A percentile compares a stretch with the other conserved stretches of the same genome.
Conservation (phyloP, 2,888 invertebrate genomes). For the Drosophila multiciliata region DNA sequence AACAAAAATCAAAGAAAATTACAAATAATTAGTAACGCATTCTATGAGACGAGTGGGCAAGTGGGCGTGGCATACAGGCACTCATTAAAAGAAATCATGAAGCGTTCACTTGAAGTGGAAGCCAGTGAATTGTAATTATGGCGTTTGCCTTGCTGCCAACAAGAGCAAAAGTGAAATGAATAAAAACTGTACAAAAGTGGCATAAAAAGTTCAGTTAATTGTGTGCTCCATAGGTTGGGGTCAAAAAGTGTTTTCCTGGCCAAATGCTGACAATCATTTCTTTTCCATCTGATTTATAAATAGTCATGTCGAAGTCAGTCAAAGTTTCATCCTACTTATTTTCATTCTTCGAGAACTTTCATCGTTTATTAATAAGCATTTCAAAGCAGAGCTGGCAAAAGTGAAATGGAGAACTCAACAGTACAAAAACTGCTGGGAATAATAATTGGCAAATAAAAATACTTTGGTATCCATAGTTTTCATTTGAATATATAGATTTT, state of each 20-base stretch:
- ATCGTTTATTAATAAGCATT: slow-evolving; percentile 23
- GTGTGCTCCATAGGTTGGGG: slow-evolving; percentile 33
- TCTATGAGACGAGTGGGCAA: slow-evolving; percentile 19
- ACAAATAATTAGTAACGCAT: slow-evolving; percentile 71
- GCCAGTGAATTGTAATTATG: slow-evolving; percentile 61
- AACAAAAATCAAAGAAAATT: slow-evolving; percentile 71
- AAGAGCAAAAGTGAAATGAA: not conserved
- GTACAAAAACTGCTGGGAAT: slow-evolving; percentile 15
- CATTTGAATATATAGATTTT: not conserved
- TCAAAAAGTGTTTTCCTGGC: slow-evolving; percentile 34
- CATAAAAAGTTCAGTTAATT: slow-evolving; percentile 56
- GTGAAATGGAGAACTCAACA: slow-evolving; percentile 5
- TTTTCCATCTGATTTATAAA: slow-evolving; percentile 29
- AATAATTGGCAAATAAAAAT: slow-evolving; percentile 5
- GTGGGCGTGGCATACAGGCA: slow-evolving; percentile 26
- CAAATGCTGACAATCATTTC: slow-evolving; percentile 28
- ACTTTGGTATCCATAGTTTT: not conserved
- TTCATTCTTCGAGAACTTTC: not conserved
- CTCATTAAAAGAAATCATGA: slow-evolving; percentile 64
- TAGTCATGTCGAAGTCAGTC: slow-evolving; percentile 28
- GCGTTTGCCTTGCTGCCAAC: slow-evolving; percentile 36
- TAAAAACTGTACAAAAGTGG: not conserved
- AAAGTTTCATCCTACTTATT: slow-evolving; percentile 34
- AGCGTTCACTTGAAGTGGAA: slow-evolving; percentile 34
- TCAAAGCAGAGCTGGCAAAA: slow-evolving; percentile 6